These are phyloP conservation scores for Mus minutoides DNA, from an alignment of 2,797 vertebrate species.

Conservation along the genomic window DNA sequence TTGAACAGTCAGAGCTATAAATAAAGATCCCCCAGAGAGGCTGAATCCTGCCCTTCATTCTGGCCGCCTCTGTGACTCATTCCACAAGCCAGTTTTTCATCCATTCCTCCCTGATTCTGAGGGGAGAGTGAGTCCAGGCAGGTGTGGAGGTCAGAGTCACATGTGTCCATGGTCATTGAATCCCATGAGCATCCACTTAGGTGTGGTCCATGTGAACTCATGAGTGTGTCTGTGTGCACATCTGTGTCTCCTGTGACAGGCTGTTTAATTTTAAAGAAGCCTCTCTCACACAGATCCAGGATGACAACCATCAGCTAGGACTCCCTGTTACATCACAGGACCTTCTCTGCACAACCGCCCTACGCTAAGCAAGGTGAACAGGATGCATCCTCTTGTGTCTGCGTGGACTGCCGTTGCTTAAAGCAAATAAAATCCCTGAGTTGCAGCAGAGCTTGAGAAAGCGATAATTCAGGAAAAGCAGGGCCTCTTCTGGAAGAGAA, in stretches of 20 bases:
- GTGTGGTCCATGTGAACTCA: neutral
- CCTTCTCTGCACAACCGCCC: neutral
- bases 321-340: neutral
- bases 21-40: slow-evolving; percentile 84
- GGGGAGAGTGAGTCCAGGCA: neutral
- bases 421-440: slow-evolving; percentile 54
- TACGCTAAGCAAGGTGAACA: slow-evolving; percentile 16
- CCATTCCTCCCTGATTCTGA: slow-evolving; percentile 71
- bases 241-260: neutral
- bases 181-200: neutral
- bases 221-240: neutral
- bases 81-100: slow-evolving; percentile 74
- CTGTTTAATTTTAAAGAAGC: neutral
- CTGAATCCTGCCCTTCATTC: slow-evolving; percentile 81
- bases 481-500: neutral
- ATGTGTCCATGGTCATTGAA: neutral
- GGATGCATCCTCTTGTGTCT: neutral
- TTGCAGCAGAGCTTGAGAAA: slow-evolving; percentile 14
- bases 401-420: neutral
- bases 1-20: slow-evolving; percentile 83
- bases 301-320: neutral
- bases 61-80: slow-evolving; percentile 83
- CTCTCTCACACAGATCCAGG: neutral
- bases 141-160: neutral
- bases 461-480: neutral